phyloP scores from a whole-genome alignment of 2,888 invertebrate species.

The Tetramorium bicarinatum region DNA sequence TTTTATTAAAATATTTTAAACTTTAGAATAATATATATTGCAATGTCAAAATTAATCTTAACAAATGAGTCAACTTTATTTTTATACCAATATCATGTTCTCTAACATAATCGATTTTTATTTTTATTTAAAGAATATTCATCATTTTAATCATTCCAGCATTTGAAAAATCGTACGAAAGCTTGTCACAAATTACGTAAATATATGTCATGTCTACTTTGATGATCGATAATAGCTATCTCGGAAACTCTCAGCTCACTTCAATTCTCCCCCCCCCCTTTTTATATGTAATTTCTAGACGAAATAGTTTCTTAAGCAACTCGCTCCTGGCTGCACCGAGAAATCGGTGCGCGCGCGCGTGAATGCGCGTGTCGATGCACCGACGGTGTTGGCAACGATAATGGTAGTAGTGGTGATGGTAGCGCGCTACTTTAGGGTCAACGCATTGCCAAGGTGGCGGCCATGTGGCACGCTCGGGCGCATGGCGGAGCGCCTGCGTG shows the following conservation, averaged over 20 bases:
- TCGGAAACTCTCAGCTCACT: background rate
- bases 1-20: background rate
- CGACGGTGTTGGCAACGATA: constrained; percentile 37
- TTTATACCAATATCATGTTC: background rate
- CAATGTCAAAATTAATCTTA: background rate
- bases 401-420: constrained; percentile 56
- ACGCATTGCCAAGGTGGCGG: constrained; percentile 85
- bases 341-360: constrained; percentile 31
- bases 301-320: constrained; percentile 4
- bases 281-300: background rate
- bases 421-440: constrained; percentile 83
- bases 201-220: background rate
- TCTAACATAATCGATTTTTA: background rate
- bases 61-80: background rate
- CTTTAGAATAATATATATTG: background rate
- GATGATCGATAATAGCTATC: background rate
- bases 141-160: background rate
- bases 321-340: constrained; percentile 14
- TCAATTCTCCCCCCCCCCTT: background rate
- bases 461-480: constrained; percentile 83
- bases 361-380: constrained; percentile 13
- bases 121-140: background rate
- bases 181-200: background rate
- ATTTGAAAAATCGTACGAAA: background rate
- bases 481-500: constrained; percentile 77